Percentiles rank a stretch among this genome's conserved stretches.
Conservation (phyloP, 2,113 vertebrate genomes). For the Noturus placidus region DNA sequence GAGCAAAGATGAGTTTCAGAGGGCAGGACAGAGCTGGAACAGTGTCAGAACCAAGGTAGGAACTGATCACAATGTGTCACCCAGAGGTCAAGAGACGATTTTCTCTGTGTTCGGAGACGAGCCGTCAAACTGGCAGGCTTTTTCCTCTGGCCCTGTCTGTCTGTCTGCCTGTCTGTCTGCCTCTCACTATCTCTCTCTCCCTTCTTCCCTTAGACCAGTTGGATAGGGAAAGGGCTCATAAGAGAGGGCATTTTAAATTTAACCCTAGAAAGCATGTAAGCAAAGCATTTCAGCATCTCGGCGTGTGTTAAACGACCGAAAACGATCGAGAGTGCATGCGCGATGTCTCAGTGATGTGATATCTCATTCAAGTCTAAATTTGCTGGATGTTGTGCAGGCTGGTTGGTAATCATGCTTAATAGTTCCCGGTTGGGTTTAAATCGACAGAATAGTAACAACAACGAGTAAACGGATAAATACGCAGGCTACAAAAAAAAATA, state of each 20-base stretch:
- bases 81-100: conserved; percentile 36
- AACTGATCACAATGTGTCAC: conserved; percentile 14
- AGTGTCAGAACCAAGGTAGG: conserved; percentile 6
- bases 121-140: conserved; percentile 15
- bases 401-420: conserved; percentile 49
- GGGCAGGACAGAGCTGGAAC: not conserved
- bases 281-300: conserved; percentile 37
- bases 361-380: conserved; percentile 50
- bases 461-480: conserved; percentile 37
- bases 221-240: conserved; percentile 40
- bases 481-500: not conserved
- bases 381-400: conserved; percentile 39
- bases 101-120: conserved; percentile 23
- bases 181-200: not conserved
- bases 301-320: conserved; percentile 8
- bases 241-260: conserved; percentile 50
- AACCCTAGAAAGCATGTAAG: conserved; percentile 42
- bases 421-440: conserved; percentile 37
- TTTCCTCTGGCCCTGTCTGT: not conserved
- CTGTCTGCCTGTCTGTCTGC: not conserved
- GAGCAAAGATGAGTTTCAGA: conserved; percentile 11
- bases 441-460: conserved; percentile 42
- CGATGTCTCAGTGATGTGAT: conserved; percentile 40
- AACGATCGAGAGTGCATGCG: conserved; percentile 1
- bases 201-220: conserved; percentile 16